Evolutionary conservation across 2,888 invertebrate genomes (phyloP), one percentile per base, ranked within the genome.

Genomic region (Drosophila ustulata): DNA sequence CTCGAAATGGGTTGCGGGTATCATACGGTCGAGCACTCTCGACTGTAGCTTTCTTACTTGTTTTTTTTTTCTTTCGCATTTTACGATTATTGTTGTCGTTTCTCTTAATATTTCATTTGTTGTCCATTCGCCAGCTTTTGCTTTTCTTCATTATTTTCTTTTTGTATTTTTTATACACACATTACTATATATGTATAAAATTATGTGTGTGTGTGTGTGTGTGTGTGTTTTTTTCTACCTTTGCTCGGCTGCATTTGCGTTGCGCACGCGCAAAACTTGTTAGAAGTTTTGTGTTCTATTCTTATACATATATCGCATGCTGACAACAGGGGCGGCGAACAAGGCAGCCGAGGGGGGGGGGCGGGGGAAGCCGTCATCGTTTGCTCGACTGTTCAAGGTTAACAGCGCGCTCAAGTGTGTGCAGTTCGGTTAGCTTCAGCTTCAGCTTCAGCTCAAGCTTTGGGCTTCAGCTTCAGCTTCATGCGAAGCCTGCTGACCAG

Each of bases 201-300:
- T 11, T 28, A 28, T 28, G 6, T 30, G 7, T 34, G 30, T 30
- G 3, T 25, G 18, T 34, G 45, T 9, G 3, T 11, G 32, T 4
- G 3, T 26, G 1, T 13, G 3, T 49, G 52, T 26, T 28, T n/a
- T 23, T 9, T 30, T 32, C 37, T 71, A 11, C 41, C 51, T 58
- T 45, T 59, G 58, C 55, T 55, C 63, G 50, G 41, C 69, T 79
- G 79, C 79, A 79, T 77, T 79, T 50, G 66, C 66, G 80, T 51
- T 78, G 79, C 77, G 81, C 80, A 81, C 81, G 79, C 81, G 81
- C 79, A 81, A 78, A 81, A 81, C 80, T 78, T 80, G 80, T 80
- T 80, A 80, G 71, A 76, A 75, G 51, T 76, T 63, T 62, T 67
- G 11, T 67, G 77, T 77, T 73, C 78, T 78, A 67, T 75, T 75